These are phyloP conservation scores for Rhingia rostrata DNA, from an alignment of 2,888 invertebrate genomes.

Conservation along the genomic window DNA sequence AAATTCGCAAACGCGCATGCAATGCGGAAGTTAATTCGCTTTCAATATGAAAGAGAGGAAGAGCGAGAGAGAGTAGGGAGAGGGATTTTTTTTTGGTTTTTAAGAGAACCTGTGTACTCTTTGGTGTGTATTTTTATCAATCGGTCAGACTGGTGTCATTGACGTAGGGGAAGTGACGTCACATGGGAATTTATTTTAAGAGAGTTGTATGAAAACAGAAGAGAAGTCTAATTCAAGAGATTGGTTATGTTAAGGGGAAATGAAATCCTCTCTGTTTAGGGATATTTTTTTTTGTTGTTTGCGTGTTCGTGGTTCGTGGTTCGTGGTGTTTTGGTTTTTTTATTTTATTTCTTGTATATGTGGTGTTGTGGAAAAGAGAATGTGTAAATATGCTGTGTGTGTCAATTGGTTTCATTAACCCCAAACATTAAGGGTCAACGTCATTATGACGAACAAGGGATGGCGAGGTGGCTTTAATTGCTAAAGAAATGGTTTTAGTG, in stretches of 20 bases:
- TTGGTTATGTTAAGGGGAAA: not conserved
- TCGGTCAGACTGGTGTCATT: slow-evolving; percentile 64
- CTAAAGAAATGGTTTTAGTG: not conserved
- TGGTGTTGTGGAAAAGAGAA: slow-evolving; percentile 33
- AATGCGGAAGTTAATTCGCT: slow-evolving; percentile 75
- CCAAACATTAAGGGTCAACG: slow-evolving; percentile 75
- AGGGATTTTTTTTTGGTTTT: not conserved
- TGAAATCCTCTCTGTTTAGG: slow-evolving; percentile 65
- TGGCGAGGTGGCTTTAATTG: slow-evolving; percentile 10
- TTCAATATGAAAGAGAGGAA: slow-evolving; percentile 46
- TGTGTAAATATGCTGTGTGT: slow-evolving; percentile 77
- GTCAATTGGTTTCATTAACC: slow-evolving; percentile 83
- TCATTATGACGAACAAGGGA: slow-evolving; percentile 53
- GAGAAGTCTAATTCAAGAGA: slow-evolving; percentile 1
- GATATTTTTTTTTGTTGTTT: slow-evolving; percentile 20
- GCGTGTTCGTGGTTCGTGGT: too few relatives aligned
- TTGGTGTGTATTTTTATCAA: slow-evolving; percentile 24
- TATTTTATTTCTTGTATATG: not conserved
- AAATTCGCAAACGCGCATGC: slow-evolving; percentile 53
- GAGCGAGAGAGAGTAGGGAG: not conserved
- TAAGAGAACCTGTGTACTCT: slow-evolving; percentile 47
- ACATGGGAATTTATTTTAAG: slow-evolving; percentile 60
- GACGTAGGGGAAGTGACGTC: slow-evolving; percentile 70
- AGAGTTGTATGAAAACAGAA: not conserved
- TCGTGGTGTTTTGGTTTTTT: not conserved